Percentiles rank a stretch among this genome's conserved stretches.
Conservation (phyloP, 2,797 vertebrate genomes). For the Enteromius thamalakanensis region DNA sequence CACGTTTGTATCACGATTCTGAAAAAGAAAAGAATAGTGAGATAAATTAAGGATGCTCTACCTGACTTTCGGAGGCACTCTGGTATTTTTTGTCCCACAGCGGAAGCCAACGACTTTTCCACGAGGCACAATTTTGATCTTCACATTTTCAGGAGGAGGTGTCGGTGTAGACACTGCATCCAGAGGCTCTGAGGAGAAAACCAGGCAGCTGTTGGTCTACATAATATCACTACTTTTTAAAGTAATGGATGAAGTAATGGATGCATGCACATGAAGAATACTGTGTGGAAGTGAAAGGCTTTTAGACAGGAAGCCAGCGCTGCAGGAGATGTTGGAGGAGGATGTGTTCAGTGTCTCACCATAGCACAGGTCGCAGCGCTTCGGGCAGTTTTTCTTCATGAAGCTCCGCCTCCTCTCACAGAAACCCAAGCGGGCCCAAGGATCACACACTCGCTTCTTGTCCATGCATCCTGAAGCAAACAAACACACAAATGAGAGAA, state of each 20-base stretch:
- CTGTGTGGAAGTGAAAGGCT: not conserved
- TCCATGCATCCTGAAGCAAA: slow-evolving; percentile 76
- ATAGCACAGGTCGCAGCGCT: slow-evolving; percentile 78
- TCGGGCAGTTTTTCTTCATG: slow-evolving; percentile 83
- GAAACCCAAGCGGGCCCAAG: slow-evolving; percentile 81
- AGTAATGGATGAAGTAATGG: not conserved
- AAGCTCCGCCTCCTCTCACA: slow-evolving; percentile 77
- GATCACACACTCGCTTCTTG: slow-evolving; percentile 79
- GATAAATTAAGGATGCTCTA: slow-evolving; percentile 46
- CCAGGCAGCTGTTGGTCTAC: not conserved
- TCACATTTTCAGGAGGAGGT: slow-evolving; percentile 71
- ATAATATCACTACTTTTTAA: not conserved
- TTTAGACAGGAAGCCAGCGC: not conserved
- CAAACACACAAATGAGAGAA: not conserved
- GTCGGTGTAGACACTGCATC: slow-evolving; percentile 70
- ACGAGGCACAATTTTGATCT: slow-evolving; percentile 77
- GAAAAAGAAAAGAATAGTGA: too few species aligned
- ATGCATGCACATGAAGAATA: not conserved
- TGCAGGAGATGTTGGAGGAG: slow-evolving; percentile 15
- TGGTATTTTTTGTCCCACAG: slow-evolving; percentile 75
- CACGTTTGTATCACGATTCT: too few species aligned
- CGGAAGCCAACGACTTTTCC: slow-evolving; percentile 82
- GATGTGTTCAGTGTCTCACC: slow-evolving; percentile 66
- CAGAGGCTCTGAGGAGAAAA: slow-evolving; percentile 69
- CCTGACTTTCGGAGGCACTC: slow-evolving; percentile 77